Evolutionary conservation across 1,140 invertebrate genomes (phyloP), one percentile per base, ranked within the genome.

Genomic region (Anthonomus grandis): DNA sequence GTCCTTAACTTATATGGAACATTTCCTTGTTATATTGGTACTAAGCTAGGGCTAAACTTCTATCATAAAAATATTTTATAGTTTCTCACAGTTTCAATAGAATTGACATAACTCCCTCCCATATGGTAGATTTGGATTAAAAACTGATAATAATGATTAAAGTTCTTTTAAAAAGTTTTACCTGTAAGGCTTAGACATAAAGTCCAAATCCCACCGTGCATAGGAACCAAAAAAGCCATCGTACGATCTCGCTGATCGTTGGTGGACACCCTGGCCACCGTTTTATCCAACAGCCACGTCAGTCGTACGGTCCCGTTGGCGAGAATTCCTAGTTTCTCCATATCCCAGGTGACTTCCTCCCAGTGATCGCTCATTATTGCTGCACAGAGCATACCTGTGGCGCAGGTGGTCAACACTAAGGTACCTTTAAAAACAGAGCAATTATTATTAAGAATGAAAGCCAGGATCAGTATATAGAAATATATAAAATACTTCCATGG

Each of bases 191-290:
- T 84, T 39, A 90, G 83, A 70, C 90, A 92, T 66, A 91, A 79
- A 0, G 87, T 91, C 89, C 89, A 91, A 62, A 92, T 90, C 1
- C 89, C 89, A 1, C 89, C 89, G 59, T 91, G 86, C 84, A 91
- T 89, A 0, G 89, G 89, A 0, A 90, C 86, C 9, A 92, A 72
- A 69, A 89, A 91, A 21, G 86, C 80, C 4, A 78, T 74, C 3
- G 59, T 53, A 23, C 49, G 57, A 31, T 69, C 60, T 27, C 58
- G 57, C 24, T 59, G 54, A 44, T 66, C 62, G 42, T 64, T 68
- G 1, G 68, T 69, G 5, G 64, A 59, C 12, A 74, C 66, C 78
- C 79, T 81, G 24, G 78, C 83, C 5, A 85, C 83, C 56, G 78
- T 81, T 23, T 82, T 82, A 45, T 85, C 80, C 6, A 86, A 76